Conservation (phyloP, 1,140 invertebrate genomes). For the Trypoxylus dichotomus region DNA sequence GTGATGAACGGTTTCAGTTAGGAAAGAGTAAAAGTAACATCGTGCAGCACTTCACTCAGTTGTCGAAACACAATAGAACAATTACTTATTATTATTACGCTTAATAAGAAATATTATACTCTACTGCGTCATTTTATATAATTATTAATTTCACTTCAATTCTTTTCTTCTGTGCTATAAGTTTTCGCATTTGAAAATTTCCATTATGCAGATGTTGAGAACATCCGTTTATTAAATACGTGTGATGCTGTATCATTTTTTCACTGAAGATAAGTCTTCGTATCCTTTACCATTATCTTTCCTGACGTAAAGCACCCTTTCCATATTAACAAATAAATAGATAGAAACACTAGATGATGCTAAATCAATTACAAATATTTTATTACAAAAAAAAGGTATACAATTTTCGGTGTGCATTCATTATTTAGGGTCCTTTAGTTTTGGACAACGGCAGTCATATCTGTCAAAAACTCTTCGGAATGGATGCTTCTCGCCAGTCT, state of each 20-base stretch:
- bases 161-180: background rate
- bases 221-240: background rate
- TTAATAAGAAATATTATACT: background rate
- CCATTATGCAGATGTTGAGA: background rate
- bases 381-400: background rate
- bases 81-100: background rate
- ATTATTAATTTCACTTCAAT: conserved; percentile 3
- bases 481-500: conserved; percentile 43
- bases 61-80: background rate
- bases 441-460: conserved; percentile 43
- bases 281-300: no score
- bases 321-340: no score
- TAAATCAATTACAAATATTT: background rate
- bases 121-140: background rate
- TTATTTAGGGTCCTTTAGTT: conserved; percentile 16
- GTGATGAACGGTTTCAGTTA: background rate
- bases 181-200: background rate
- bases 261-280: no score
- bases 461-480: conserved; percentile 44
- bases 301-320: no score
- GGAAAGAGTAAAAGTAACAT: background rate
- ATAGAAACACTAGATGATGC: no score
- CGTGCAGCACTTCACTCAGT: background rate
- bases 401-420: background rate
- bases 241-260: no score